Evolutionary conservation across 2,797 vertebrate species (phyloP).

Genomic region (Buphagus erythrorhynchus): DNA sequence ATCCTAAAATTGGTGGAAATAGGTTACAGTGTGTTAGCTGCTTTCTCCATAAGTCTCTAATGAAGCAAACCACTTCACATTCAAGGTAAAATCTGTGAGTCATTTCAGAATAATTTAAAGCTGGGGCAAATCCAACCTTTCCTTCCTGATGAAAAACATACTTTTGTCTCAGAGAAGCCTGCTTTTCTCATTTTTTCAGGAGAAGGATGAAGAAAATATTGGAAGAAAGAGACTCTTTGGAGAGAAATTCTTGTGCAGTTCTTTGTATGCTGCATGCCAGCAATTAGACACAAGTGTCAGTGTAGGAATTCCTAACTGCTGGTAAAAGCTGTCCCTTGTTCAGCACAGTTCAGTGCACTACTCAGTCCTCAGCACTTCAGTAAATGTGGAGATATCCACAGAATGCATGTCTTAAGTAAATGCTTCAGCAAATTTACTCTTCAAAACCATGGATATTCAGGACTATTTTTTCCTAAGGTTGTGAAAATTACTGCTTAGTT

Average conservation of each 20-base stretch:
- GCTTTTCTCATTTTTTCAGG: not conserved
- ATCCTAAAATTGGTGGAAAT: not conserved
- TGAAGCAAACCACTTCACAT: not conserved
- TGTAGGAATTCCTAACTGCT: too few species aligned
- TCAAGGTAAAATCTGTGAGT: not conserved
- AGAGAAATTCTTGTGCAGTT: not conserved
- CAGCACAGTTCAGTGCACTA: not conserved
- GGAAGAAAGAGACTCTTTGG: not conserved
- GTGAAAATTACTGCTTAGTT: not conserved
- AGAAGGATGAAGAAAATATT: not conserved
- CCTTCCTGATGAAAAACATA: not conserved
- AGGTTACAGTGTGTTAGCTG: not conserved
- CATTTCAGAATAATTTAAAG: not conserved
- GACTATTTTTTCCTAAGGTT: not conserved
- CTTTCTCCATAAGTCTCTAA: not conserved
- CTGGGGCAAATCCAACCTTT: not conserved
- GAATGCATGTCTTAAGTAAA: not conserved
- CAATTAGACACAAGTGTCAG: not conserved
- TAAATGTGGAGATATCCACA: not conserved
- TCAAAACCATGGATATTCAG: not conserved
- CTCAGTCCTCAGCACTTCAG: not conserved
- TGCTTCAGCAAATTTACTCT: slow-evolving; percentile 3
- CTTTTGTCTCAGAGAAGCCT: not conserved
- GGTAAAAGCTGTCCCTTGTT: not conserved
- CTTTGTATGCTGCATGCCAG: not conserved